Conservation (phyloP, 2,113 vertebrate genomes). For the Greenwoodochromis staneri region DNA sequence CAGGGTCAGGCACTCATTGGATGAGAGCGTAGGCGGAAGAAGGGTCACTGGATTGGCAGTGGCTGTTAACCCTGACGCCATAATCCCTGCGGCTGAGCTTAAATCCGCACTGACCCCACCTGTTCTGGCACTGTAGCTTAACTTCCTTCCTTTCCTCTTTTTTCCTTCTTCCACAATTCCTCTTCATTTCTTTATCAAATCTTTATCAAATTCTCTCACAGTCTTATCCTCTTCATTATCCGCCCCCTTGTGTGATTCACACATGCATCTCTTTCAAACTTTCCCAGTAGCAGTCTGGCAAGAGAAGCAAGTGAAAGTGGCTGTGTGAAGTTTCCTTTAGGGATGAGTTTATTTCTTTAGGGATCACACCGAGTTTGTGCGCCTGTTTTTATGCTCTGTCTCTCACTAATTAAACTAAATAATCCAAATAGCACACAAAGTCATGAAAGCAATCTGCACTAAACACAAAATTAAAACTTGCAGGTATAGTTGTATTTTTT, state of each 20-base stretch:
- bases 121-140: constrained; percentile 15
- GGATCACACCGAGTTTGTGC: not conserved
- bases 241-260: not conserved
- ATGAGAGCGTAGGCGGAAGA: not conserved
- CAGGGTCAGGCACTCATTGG: constrained; percentile 5
- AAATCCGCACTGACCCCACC: constrained; percentile 49
- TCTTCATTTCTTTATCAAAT: not conserved
- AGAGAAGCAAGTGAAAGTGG: not conserved
- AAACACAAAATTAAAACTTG: not conserved
- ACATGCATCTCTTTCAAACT: not conserved
- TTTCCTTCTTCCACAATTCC: not conserved
- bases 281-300: not conserved
- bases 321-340: not conserved
- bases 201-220: not conserved
- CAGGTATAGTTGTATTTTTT: not conserved
- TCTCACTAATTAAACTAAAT: not conserved
- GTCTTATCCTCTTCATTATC: not conserved
- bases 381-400: not conserved
- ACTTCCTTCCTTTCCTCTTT: not conserved
- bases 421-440: not conserved
- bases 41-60: not conserved
- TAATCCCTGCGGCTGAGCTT: constrained; percentile 59
- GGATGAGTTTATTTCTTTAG: constrained; percentile 4
- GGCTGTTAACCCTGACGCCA: constrained; percentile 40
- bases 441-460: not conserved